Evolutionary conservation across 2,888 invertebrate genomes (phyloP).

Genomic region (Lasioglossum oenotherae): DNA sequence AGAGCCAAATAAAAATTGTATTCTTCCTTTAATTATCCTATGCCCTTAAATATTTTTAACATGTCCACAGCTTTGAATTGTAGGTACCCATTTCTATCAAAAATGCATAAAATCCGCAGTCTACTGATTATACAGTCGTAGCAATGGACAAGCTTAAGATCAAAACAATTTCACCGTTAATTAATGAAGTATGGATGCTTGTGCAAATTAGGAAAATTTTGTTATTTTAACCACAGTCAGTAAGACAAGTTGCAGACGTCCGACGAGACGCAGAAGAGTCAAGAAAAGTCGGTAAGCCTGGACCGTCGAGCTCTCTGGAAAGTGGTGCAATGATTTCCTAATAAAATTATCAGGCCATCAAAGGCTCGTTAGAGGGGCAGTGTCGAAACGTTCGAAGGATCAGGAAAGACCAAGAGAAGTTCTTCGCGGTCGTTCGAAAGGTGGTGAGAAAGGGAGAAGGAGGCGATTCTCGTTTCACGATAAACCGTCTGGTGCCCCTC

Average conservation of each 20-base stretch:
- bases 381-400: neutral
- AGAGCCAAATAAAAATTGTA: too few species aligned
- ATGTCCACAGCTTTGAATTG: too few species aligned
- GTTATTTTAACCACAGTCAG: neutral
- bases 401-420: neutral
- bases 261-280: neutral
- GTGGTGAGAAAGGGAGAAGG: neutral
- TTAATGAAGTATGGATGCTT: neutral
- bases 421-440: neutral
- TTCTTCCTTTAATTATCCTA: too few species aligned
- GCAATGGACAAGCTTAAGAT: neutral
- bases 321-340: conserved; percentile 4
- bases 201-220: neutral
- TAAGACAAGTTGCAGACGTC: neutral
- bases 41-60: too few species aligned
- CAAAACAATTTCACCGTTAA: neutral
- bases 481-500: conserved; percentile 46
- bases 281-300: neutral
- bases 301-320: neutral
- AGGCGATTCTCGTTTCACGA: conserved; percentile 15
- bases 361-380: neutral
- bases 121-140: neutral
- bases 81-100: too few species aligned
- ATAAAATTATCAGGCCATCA: neutral
- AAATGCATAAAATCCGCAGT: too few species aligned